Conservation (phyloP, 2,888 invertebrate species). For the Melanophora roralis region DNA sequence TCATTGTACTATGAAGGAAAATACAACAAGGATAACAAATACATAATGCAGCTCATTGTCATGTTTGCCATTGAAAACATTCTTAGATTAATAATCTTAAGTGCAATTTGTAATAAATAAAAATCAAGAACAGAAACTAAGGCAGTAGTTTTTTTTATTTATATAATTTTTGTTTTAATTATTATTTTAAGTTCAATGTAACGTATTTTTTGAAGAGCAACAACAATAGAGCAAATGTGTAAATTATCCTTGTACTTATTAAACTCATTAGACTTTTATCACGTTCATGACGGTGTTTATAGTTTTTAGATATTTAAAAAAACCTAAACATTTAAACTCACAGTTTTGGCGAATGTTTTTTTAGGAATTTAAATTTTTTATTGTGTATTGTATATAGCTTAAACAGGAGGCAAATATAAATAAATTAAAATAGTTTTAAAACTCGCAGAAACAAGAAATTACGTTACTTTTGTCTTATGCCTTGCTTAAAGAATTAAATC, state of each 20-base stretch:
- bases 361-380: too few relatives aligned
- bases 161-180: background rate
- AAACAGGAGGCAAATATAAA: too few relatives aligned
- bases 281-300: conserved; percentile 34
- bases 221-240: background rate
- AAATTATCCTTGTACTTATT: conserved; percentile 3
- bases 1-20: background rate
- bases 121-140: background rate
- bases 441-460: too few relatives aligned
- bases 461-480: too few relatives aligned
- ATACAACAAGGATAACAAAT: background rate
- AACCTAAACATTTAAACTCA: too few relatives aligned
- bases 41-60: background rate
- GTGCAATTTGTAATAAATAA: background rate
- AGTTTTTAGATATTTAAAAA: too few relatives aligned
- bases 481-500: too few relatives aligned
- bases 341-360: too few relatives aligned
- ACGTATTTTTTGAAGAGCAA: background rate
- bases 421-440: too few relatives aligned
- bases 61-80: background rate
- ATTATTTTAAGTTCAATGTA: conserved; percentile 7
- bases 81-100: conserved; percentile 11
- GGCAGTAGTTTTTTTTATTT: background rate
- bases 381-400: too few relatives aligned
- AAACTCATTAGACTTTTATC: conserved; percentile 53